Base-by-base conservation (phyloP, 92 coral and sea anemone species). In the Epizoanthus stellaris region DNA sequence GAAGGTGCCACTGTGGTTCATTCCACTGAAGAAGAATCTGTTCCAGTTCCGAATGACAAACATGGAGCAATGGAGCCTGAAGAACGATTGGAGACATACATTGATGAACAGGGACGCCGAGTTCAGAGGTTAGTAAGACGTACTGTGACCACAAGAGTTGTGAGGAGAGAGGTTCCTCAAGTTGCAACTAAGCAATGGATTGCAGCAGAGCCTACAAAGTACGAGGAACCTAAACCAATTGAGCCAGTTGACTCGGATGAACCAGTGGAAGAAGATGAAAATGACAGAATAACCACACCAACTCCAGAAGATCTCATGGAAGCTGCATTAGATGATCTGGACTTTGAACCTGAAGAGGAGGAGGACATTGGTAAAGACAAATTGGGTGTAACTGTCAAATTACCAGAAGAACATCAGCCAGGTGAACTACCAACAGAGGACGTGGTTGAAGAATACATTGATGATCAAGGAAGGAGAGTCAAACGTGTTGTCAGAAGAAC, bases 61-160 rank as follows among this genome's bases (percentile, higher is more conserved):
- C 49, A 38, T 25, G 77, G 45, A 42, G 30, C 47, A 40, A 62
- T 19, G 14, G 83, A 79, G 83, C 83, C 83, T 61, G 83, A 79
- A 30, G 83, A 79, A 25, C 57, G 10, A 17, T 70, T 93, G 59
- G 94, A 94, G 76, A 96, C 86, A 39, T 96, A 87, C 84, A 65
- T 86, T 47, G 95, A 96, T 82, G 92, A 90, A 10, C 62, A 81
- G n/a, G 99, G 99, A 10, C 93, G 92, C 7, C 91, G 62, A 43
- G 93, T 96, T 66, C 92, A 84, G 82, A 87, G 94, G 74, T 80
- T 96, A 54, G 80, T 89, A 19, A 91, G 86, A 87, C 73, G 87
- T 61, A 89, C 94, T 70, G 81, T 93, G 2, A 72, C 85, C 42
- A 82, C 82, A 6, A 89, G 87, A 11, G 86, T 63, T 3, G 80